These are phyloP conservation scores for Drosophila setosimentum DNA, from an alignment of 2,888 invertebrate species.

Conservation along the genomic window DNA sequence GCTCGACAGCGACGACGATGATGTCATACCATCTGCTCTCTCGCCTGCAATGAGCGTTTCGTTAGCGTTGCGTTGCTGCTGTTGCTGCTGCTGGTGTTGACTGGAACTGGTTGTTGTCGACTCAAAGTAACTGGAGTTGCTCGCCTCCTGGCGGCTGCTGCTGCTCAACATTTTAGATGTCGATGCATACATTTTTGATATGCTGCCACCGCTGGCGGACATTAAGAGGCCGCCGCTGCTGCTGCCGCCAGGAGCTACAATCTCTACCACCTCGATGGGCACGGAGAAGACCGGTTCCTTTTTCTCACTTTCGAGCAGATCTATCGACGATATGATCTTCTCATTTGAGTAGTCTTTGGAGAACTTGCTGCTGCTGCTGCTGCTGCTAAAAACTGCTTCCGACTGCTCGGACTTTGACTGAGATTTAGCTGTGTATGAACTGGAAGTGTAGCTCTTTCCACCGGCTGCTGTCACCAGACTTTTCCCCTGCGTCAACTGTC, in stretches of 20 bases:
- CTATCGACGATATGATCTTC: conserved; percentile 80
- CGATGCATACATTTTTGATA: conserved; percentile 70
- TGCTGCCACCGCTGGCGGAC: conserved; percentile 64
- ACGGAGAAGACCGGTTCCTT: conserved; percentile 82
- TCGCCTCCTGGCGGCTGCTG: conserved; percentile 56
- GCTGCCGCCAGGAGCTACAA: conserved; percentile 51
- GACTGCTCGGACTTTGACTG: conserved; percentile 59
- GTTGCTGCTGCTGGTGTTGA: conserved; percentile 45
- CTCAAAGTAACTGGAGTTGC: conserved; percentile 66
- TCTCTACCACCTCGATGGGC: conserved; percentile 82
- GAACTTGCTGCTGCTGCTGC: conserved; percentile 59
- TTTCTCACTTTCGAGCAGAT: conserved; percentile 81
- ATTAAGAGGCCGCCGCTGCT: conserved; percentile 30
- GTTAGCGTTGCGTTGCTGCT: conserved; percentile 48
- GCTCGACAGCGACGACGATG: conserved; percentile 68
- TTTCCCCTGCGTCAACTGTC: conserved; percentile 13
- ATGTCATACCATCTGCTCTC: conserved; percentile 81
- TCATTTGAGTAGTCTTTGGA: conserved; percentile 74
- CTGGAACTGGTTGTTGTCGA: conserved; percentile 72
- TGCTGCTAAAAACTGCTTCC: conserved; percentile 52
- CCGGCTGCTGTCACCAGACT: conserved; percentile 30
- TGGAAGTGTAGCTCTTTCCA: conserved; percentile 52
- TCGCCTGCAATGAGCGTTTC: conserved; percentile 73
- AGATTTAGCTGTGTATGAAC: conserved; percentile 58
- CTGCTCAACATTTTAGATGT: conserved; percentile 58